Percentiles rank a stretch among this genome's conserved stretches.
Conservation (phyloP, 2,888 invertebrate genomes). For the Norana najaformis region DNA sequence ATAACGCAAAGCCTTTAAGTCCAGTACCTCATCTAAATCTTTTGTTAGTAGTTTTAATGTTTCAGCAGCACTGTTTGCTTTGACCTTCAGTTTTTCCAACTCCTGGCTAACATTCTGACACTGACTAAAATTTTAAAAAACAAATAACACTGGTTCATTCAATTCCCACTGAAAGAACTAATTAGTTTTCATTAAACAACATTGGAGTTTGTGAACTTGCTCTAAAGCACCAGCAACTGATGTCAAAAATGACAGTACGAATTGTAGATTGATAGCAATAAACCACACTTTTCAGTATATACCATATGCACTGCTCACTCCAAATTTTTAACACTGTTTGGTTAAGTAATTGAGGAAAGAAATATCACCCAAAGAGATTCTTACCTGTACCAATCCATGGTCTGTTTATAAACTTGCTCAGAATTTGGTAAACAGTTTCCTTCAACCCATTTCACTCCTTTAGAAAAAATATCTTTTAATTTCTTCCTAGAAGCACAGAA, state of each 20-base stretch:
- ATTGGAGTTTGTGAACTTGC: background rate
- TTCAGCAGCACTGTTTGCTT: background rate
- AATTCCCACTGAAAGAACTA: background rate
- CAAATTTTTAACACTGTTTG: background rate
- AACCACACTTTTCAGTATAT: background rate
- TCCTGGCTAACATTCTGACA: background rate
- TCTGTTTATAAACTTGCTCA: background rate
- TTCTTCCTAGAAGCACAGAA: background rate
- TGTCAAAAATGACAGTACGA: background rate
- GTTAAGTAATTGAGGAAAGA: background rate
- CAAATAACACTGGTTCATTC: background rate
- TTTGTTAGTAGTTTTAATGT: background rate
- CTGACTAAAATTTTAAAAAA: background rate
- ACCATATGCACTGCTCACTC: background rate
- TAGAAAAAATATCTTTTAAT: background rate
- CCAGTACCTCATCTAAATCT: background rate
- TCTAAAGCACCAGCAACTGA: background rate
- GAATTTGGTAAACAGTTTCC: background rate
- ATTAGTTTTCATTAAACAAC: background rate
- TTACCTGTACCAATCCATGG: background rate
- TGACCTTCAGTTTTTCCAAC: background rate
- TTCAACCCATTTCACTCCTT: background rate
- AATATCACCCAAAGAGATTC: background rate
- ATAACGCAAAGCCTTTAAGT: no score
- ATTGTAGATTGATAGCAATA: background rate